A percentile compares a stretch with the other conserved stretches of the same genome.
These are phyloP conservation scores for Hyla sarda DNA, from an alignment of 2,113 vertebrate genomes.

Conservation along the genomic window DNA sequence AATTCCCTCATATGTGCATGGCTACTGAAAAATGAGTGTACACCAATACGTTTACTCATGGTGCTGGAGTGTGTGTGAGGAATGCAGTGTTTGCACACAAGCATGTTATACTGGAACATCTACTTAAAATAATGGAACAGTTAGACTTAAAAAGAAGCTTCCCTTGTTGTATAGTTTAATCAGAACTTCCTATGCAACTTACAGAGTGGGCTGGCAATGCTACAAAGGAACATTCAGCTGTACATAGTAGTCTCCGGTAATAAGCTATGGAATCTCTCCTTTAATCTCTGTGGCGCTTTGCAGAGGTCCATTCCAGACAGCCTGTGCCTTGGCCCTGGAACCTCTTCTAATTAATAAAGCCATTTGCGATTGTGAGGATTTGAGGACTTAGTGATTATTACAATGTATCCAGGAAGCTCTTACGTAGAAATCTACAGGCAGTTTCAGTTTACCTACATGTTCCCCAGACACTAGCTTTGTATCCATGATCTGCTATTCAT, in stretches of 20 bases:
- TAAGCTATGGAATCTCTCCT: slow-evolving; percentile 11
- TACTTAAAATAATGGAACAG: no score
- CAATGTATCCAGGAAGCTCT: neutral
- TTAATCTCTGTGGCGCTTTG: slow-evolving; percentile 29
- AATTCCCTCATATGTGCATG: no score
- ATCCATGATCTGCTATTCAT: neutral
- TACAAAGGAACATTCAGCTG: neutral
- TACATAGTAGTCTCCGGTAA: neutral
- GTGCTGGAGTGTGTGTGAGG: no score
- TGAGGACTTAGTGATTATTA: slow-evolving; percentile 16
- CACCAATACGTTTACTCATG: no score
- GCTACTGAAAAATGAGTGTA: no score
- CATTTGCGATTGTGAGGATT: slow-evolving; percentile 4
- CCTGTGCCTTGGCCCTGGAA: neutral
- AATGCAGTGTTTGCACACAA: no score
- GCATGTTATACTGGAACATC: no score
- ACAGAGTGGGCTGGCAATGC: neutral
- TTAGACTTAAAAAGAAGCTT: neutral
- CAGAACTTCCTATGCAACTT: neutral
- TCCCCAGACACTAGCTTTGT: neutral
- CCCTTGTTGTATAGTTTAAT: neutral
- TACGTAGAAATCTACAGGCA: neutral
- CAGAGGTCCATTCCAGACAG: slow-evolving; percentile 22
- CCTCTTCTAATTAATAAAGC: slow-evolving; percentile 14
- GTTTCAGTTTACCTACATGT: neutral